Evolutionary conservation across 2,113 vertebrate species (phyloP).

Genomic region (Odocoileus virginianus): DNA sequence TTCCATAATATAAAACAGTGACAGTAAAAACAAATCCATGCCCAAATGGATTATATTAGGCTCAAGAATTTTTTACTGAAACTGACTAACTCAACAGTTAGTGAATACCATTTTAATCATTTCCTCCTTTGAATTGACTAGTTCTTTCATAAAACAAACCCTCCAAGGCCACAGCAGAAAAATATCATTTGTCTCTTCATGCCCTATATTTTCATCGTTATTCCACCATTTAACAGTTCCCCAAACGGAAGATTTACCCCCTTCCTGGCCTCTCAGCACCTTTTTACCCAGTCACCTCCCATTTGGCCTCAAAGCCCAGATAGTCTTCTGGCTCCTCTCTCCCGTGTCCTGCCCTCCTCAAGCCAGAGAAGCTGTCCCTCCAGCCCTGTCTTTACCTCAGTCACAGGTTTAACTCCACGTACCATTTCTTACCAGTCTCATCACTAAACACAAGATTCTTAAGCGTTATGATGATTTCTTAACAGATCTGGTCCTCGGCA

Average conservation of each 20-base stretch:
- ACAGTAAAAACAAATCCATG: neutral
- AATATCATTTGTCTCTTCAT: neutral
- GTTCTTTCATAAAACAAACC: neutral
- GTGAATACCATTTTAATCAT: neutral
- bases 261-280: accelerated
- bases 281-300: neutral
- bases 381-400: neutral
- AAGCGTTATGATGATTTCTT: neutral
- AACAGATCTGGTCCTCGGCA: neutral
- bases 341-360: neutral
- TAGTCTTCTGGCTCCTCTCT: neutral
- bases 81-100: neutral
- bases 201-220: neutral
- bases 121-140: neutral
- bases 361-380: neutral
- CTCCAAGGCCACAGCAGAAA: neutral
- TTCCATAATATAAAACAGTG: constrained; percentile 13
- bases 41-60: neutral
- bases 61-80: neutral
- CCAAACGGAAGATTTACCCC: neutral
- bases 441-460: neutral
- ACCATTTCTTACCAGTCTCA: neutral
- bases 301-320: neutral
- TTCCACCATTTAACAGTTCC: neutral
- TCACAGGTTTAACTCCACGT: neutral